phyloP scores from a whole-genome alignment of 2,113 vertebrate genomes.

The Bagarius yarrelli region DNA sequence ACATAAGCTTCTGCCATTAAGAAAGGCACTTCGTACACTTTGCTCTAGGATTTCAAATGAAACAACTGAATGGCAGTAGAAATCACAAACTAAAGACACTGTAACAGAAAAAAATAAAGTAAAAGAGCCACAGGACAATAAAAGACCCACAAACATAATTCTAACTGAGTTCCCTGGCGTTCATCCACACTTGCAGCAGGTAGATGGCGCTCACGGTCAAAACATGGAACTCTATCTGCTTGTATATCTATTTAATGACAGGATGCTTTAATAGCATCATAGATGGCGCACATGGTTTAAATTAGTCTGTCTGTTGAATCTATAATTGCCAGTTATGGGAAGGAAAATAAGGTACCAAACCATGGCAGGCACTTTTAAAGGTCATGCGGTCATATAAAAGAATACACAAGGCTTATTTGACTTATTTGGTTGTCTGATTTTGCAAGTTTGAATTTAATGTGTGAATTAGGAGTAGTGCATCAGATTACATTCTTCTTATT shows the following conservation, averaged over 20 bases:
- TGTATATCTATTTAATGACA: neutral
- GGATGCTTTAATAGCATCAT: neutral
- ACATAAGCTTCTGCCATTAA: neutral
- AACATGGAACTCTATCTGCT: neutral
- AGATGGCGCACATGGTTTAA: slow-evolving; percentile 22
- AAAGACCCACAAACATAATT: neutral
- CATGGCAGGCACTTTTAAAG: neutral
- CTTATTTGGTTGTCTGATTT: neutral
- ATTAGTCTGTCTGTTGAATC: neutral
- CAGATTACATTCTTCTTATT: neutral
- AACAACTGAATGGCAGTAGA: neutral
- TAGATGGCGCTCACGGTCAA: slow-evolving; percentile 38
- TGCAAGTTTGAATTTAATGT: neutral
- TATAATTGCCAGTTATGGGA: slow-evolving; percentile 5
- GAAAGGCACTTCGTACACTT: neutral
- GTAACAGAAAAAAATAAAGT: neutral
- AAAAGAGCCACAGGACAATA: neutral
- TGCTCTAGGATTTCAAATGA: neutral
- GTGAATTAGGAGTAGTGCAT: neutral
- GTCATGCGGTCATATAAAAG: slow-evolving; percentile 1
- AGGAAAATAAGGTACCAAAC: neutral
- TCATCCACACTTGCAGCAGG: neutral
- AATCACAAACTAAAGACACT: neutral
- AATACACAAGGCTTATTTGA: neutral
- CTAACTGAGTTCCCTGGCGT: neutral